Base-by-base conservation (phyloP, 2,797 vertebrate genomes). In the Merluccius polli region DNA sequence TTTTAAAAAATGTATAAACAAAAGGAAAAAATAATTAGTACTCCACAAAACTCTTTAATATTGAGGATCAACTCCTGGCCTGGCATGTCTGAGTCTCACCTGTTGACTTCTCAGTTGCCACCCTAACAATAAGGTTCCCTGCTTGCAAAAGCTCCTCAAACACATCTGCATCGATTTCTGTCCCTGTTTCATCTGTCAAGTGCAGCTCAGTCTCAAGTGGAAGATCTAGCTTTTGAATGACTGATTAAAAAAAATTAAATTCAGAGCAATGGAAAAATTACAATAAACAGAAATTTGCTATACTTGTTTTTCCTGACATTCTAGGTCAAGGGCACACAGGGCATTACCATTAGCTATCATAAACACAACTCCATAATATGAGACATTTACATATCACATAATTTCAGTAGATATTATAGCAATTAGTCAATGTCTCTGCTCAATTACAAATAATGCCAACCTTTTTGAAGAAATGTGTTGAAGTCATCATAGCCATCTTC, bases 121-220 rank as follows among this genome's bases (percentile, higher is more conserved):
- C 75, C 11, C 32, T 73, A 59, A 77, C 16, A 18, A 30, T 75
- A 35, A 77, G 65, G 75, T 75, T 73, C n/a, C n/a, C n/a, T n/a
- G n/a, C n/a, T n/a, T 59, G 52, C 48, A 79, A 77, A 84, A 81
- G 77, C 27, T 75, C 69, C 72, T 72, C 80, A 82, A 81, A 78
- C 74, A 76, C 74, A 76, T 78, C 81, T 77, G 73, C 78, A 75
- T 79, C 75, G 0, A 52, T 31, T 59, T 78, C 72, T 78, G 76
- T 73, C 76, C 38, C 72, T 73, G 67, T 33, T 67, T 75, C 73
- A 79, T 70, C 36, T 76, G 71, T 73, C 78, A 70, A 52, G 74
- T 73, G 74, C 63, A 75, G 35, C 73, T 78, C 29, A 9, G 78
- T 70, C 78, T 75, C 12, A 13, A 75, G 70, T 69, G 74, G 78